These are phyloP conservation scores for Leptonema lineaticorne DNA, from an alignment of 1,140 invertebrate species.

Conservation along the genomic window DNA sequence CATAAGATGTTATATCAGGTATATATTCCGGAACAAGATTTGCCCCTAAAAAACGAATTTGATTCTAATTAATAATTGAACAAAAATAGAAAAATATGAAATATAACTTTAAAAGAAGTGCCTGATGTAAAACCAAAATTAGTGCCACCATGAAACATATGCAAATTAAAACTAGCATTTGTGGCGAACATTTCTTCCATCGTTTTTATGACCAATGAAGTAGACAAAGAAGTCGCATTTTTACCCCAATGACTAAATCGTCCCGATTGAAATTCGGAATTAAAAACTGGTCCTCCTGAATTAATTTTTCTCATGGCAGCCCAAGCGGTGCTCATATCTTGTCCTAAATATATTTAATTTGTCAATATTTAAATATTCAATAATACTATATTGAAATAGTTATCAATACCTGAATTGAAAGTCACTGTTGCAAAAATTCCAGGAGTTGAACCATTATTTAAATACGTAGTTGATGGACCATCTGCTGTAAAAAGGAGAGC, in stretches of 20 bases:
- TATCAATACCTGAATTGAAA: slow-evolving; percentile 58
- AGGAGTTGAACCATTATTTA: slow-evolving; percentile 64
- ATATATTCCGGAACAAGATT: slow-evolving; percentile 55
- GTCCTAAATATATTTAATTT: slow-evolving; percentile 26
- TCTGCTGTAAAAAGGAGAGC: slow-evolving; percentile 74
- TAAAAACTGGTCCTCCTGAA: slow-evolving; percentile 68
- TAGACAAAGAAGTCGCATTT: slow-evolving; percentile 52
- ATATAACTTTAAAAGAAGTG: no score
- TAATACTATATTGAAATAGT: neutral
- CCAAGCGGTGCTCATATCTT: slow-evolving; percentile 47
- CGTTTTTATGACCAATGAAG: slow-evolving; percentile 51
- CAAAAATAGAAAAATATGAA: no score
- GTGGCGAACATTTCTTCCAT: slow-evolving; percentile 64
- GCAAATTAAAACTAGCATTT: slow-evolving; percentile 74
- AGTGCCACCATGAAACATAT: slow-evolving; percentile 72
- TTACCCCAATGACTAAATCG: slow-evolving; percentile 74
- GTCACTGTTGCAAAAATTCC: slow-evolving; percentile 68
- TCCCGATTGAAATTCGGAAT: slow-evolving; percentile 80
- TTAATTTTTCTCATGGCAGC: slow-evolving; percentile 57
- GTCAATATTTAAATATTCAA: no score
- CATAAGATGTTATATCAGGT: slow-evolving; percentile 81
- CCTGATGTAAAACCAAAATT: slow-evolving; percentile 69
- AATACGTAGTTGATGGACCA: slow-evolving; percentile 45
- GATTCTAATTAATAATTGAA: no score
- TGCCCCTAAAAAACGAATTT: slow-evolving; percentile 54